These are phyloP conservation scores for Zaprionus camerounensis DNA, from an alignment of 1,140 invertebrate species.

Conservation along the genomic window DNA sequence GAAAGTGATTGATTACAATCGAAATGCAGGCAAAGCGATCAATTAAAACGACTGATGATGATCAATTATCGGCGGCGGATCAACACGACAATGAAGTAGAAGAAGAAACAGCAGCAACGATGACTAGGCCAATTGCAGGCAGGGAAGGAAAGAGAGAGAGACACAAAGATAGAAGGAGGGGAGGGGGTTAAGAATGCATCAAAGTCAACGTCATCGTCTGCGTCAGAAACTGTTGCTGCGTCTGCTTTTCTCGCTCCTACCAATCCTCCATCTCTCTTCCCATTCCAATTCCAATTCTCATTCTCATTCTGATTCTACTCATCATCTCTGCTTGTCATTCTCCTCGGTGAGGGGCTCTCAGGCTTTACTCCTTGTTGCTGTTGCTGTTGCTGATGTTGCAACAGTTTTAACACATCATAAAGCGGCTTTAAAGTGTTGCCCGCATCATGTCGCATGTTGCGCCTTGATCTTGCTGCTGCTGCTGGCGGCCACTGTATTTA, in stretches of 20 bases:
- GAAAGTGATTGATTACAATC: slow-evolving; percentile 83
- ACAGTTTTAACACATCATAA: slow-evolving; percentile 55
- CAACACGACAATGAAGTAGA: slow-evolving; percentile 37
- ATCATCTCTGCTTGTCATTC: slow-evolving; percentile 60
- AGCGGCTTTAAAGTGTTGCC: slow-evolving; percentile 49
- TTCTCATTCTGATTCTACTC: slow-evolving; percentile 57
- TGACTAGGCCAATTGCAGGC: slow-evolving; percentile 30
- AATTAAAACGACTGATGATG: slow-evolving; percentile 82
- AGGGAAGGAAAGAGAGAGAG: neutral
- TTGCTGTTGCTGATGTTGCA: slow-evolving; percentile 32
- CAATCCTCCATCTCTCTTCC: neutral
- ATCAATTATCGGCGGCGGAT: slow-evolving; percentile 73
- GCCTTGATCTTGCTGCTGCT: slow-evolving; percentile 29
- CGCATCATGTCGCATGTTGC: slow-evolving; percentile 27
- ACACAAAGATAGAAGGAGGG: neutral
- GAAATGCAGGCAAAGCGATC: slow-evolving; percentile 66
- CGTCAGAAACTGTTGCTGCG: slow-evolving; percentile 19
- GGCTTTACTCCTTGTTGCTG: slow-evolving; percentile 3
- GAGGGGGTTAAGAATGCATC: neutral
- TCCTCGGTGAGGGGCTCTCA: slow-evolving; percentile 33
- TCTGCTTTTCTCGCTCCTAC: slow-evolving; percentile 7
- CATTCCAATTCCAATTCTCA: slow-evolving; percentile 29
- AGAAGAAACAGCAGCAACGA: slow-evolving; percentile 14
- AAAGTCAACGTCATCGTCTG: slow-evolving; percentile 41
- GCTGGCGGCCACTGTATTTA: slow-evolving; percentile 2